Base-by-base conservation (phyloP, 1,140 invertebrate species). In the Leucophenga varia region DNA sequence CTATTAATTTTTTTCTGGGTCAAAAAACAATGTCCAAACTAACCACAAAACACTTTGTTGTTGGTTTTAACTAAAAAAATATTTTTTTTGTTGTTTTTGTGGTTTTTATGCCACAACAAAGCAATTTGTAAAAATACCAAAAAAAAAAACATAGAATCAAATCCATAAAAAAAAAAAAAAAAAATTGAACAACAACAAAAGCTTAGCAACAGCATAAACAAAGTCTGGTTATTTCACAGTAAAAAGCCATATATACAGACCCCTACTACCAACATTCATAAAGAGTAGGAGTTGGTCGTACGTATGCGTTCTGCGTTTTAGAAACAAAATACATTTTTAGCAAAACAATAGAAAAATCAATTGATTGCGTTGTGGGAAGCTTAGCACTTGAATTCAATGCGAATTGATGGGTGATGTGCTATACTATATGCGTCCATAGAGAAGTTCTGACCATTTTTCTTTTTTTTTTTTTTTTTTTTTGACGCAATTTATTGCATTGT, bases 31-130 rank as follows among this genome's bases (percentile, higher is more conserved):
- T n/a, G n/a, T n/a, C n/a, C n/a, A n/a, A n/a, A n/a, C n/a, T n/a
- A n/a, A n/a, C n/a, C n/a, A n/a, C n/a, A n/a, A n/a, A n/a, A n/a
- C n/a, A n/a, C n/a, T n/a, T n/a, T n/a, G n/a, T n/a, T n/a, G n/a
- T n/a, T n/a, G n/a, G n/a, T n/a, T n/a, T n/a, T n/a, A n/a, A n/a
- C n/a, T n/a, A n/a, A n/a, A n/a, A n/a, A n/a, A n/a, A n/a, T n/a
- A n/a, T n/a, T n/a, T n/a, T n/a, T n/a, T n/a, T n/a, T n/a, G n/a
- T n/a, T n/a, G n/a, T n/a, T n/a, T n/a, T n/a, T n/a, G n/a, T n/a
- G n/a, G n/a, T n/a, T n/a, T n/a, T n/a, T n/a, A n/a, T n/a, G n/a
- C 63, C 61, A 65, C 61, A 65, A 65, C 61, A 67, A 65, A 67
- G 63, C 61, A 65, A 67, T 65, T 65, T 65, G 59, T 65, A 61